Percentiles rank a stretch among this genome's conserved stretches.
phyloP scores from a whole-genome alignment of 2,113 vertebrate species.

The Oryzias melastigma region DNA sequence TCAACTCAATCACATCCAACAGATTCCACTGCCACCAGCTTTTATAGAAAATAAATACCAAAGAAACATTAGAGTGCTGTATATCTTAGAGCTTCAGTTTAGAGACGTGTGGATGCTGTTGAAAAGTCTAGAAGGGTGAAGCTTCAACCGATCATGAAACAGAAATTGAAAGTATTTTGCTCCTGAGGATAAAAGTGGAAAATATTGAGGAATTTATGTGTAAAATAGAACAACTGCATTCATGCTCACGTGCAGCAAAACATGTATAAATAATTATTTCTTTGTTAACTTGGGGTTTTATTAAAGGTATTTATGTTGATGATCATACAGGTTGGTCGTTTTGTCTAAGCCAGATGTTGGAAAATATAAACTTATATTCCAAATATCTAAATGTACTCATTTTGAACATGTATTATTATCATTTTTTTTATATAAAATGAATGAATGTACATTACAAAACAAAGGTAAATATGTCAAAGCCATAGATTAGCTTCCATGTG shows the following conservation, averaged over 20 bases:
- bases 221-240: background rate
- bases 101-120: constrained; percentile 9
- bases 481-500: no score
- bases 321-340: background rate
- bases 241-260: background rate
- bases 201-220: constrained; percentile 1
- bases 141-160: background rate
- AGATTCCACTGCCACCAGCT: no score
- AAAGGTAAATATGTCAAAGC: no score
- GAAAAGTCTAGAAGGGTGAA: background rate
- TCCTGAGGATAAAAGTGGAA: background rate
- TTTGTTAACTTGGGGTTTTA: constrained; percentile 4
- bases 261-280: background rate
- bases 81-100: background rate
- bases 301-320: constrained; percentile 16
- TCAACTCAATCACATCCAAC: no score
- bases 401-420: no score
- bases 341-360: no score
- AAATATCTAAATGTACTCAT: no score
- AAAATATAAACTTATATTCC: no score
- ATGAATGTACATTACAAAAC: no score
- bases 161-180: background rate
- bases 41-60: no score
- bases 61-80: no score
- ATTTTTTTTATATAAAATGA: no score